A percentile compares a stretch with the other conserved stretches of the same genome.
Evolutionary conservation across 2,888 invertebrate species (phyloP).

Genomic region (Alentia gelatinosa): DNA sequence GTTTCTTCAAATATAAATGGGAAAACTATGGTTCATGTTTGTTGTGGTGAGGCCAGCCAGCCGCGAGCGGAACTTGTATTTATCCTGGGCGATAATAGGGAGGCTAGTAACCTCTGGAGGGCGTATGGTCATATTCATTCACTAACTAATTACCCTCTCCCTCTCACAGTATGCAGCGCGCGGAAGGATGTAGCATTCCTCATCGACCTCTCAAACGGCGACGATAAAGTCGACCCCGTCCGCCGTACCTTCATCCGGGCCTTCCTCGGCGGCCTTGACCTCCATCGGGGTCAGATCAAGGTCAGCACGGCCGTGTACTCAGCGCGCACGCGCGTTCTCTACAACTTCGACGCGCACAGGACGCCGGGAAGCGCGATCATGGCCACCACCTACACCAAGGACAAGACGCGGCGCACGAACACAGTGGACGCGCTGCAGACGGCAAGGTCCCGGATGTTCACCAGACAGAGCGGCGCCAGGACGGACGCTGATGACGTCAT

Average conservation of each 20-base stretch:
- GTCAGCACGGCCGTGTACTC: constrained; percentile 52
- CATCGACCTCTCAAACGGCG: constrained; percentile 58
- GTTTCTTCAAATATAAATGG: too few species aligned
- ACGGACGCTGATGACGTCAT: background rate
- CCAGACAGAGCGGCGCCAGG: background rate
- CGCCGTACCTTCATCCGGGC: constrained; percentile 51
- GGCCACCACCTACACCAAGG: constrained; percentile 35
- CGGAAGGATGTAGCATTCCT: constrained; percentile 59
- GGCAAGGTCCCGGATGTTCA: background rate
- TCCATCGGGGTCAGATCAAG: constrained; percentile 20
- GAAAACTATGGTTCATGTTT: too few species aligned
- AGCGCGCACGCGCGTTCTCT: constrained; percentile 21
- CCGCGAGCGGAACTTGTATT: too few species aligned
- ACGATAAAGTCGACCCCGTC: constrained; percentile 22
- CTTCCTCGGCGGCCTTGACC: constrained; percentile 51
- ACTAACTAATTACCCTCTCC: too few species aligned
- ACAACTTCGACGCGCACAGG: constrained; percentile 48
- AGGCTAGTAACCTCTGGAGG: too few species aligned
- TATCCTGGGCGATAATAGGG: too few species aligned
- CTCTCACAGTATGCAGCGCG: constrained; percentile 46
- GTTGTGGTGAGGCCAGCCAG: too few species aligned
- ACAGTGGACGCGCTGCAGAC: background rate
- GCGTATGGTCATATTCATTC: too few species aligned
- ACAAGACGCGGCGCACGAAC: background rate
- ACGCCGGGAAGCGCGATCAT: constrained; percentile 47